Percentiles rank a stretch among this genome's conserved stretches.
phyloP scores from a whole-genome alignment of 64 coral and sea anemone genomes.

The Stylophora pistillata region DNA sequence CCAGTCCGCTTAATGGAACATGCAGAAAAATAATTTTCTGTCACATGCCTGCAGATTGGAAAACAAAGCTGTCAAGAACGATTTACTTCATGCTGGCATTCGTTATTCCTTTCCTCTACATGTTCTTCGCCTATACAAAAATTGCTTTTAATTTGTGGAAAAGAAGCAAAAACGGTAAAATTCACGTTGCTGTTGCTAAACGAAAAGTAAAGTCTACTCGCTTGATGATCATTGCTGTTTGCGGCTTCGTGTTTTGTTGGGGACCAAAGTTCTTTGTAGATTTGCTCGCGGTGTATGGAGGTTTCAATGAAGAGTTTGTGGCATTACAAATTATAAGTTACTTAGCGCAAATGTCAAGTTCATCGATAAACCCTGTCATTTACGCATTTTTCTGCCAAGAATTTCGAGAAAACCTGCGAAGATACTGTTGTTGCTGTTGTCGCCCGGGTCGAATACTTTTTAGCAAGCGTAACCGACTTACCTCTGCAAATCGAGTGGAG shows the following conservation, averaged over 20 bases:
- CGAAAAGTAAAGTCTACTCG: conserved; percentile 18
- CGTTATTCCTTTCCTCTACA: conserved; percentile 3
- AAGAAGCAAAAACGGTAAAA: background rate
- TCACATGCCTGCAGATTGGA: background rate
- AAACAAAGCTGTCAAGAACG: conserved; percentile 11
- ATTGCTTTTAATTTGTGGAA: conserved; percentile 15
- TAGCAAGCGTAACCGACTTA: background rate
- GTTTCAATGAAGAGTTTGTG: no score
- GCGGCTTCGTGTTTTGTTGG: background rate
- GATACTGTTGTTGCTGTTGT: conserved; percentile 7
- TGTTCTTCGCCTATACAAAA: conserved; percentile 6
- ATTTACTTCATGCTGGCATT: background rate
- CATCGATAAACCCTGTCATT: background rate
- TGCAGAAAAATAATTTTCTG: background rate
- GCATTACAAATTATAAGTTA: background rate
- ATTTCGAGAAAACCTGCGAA: background rate
- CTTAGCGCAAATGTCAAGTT: background rate
- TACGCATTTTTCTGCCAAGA: background rate
- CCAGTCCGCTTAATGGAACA: background rate
- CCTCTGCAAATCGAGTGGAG: background rate
- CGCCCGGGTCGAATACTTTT: background rate
- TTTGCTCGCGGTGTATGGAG: background rate
- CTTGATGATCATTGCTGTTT: conserved; percentile 10
- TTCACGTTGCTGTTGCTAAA: conserved; percentile 27
- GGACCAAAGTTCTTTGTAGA: background rate